Evolutionary conservation across 2,888 invertebrate species (phyloP).

Genomic region (Ochropacha duplaris): DNA sequence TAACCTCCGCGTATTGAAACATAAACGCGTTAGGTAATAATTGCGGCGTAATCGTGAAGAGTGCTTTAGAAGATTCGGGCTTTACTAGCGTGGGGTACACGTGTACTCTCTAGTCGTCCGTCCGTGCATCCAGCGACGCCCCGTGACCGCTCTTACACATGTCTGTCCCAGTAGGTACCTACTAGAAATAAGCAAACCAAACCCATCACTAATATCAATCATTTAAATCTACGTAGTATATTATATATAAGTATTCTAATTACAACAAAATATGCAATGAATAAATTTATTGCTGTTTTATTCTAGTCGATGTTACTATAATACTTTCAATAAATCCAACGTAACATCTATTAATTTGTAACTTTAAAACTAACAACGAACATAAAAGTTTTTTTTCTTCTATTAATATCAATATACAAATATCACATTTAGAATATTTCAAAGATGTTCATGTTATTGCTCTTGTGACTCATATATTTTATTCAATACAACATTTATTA

Average conservation of each 20-base stretch:
- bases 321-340: not conserved
- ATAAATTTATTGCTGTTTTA: not conserved
- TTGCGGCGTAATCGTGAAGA: conserved; percentile 43
- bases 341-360: not conserved
- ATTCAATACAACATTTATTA: not conserved
- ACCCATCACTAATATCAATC: not conserved
- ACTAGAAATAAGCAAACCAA: not conserved
- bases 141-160: conserved; percentile 39
- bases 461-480: not conserved
- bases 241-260: not conserved
- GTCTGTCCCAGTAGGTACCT: conserved; percentile 8
- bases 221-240: not conserved
- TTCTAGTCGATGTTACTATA: not conserved
- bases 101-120: conserved; percentile 50
- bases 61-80: conserved; percentile 29
- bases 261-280: not conserved
- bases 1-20: conserved; percentile 64
- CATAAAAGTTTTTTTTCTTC: not conserved
- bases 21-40: conserved; percentile 62
- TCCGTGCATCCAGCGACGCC: conserved; percentile 64
- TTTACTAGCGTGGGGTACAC: conserved; percentile 22
- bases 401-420: not conserved
- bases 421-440: conserved; percentile 3
- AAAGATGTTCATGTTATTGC: conserved; percentile 2
- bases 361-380: not conserved